Evolutionary conservation across 2,113 vertebrate species (phyloP), one percentile per base, ranked within the genome.

Genomic region (Arizona elegans): DNA sequence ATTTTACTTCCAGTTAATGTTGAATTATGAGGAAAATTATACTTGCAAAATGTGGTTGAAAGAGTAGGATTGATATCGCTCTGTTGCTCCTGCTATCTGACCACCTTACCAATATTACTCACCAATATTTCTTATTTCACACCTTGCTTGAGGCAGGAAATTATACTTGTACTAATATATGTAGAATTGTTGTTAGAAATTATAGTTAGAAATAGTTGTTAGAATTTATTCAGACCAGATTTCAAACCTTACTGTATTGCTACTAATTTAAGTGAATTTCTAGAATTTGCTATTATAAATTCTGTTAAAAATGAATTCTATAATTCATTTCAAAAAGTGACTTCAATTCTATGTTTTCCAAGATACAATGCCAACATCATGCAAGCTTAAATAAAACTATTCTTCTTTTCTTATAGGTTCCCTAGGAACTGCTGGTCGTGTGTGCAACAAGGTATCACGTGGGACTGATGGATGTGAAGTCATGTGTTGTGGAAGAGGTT

Each of bases 401-500:
- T 0, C 94, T 95, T 93, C 81, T 65, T 91, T 3, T 21, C 70
- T 91, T 0, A 0, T 96, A 99, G 99, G 99, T 92, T 99, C 99
- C 47, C 95, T 99, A 96, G 99, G 99, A 88, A 99, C 99, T 0
- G 98, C 99, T 0, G 99, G 99, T 17, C 97, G 99, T 0, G 98
- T 99, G 90, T 99, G 99, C 97, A 99, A 97, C 98, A 99, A 99
- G 97, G 97, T 96, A 19, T 99, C 99, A 0, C 97, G 98, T 2
- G 99, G 98, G 75, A 98, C 98, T 0, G 99, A 99, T 0, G 98
- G 99, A 91, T 99, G 99, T 33, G 99, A 99, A 96, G 98, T 99
- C 96, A 99, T 99, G 99, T 99, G 99, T 97, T 99, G 99, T 11
- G 99, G 99, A 54, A 97, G 99, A n/a, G 99, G 99, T 62, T 99